Evolutionary conservation across 2,113 vertebrate species (phyloP), one percentile per base, ranked within the genome.

Genomic region (Delphinapterus leucas): DNA sequence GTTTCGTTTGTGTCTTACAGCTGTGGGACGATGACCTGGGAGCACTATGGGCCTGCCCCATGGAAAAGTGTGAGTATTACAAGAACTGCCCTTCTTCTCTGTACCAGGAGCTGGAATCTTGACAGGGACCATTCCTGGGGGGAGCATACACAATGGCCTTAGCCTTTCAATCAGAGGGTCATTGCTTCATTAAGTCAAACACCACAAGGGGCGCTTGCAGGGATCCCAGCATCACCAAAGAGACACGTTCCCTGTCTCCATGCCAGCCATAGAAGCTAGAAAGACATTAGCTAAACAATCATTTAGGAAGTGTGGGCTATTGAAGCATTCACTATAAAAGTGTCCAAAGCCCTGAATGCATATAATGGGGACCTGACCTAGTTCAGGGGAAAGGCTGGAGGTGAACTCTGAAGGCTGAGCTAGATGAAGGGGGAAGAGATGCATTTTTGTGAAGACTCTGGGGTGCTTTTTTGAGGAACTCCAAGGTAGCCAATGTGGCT

Each of bases 61-160:
- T 97, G 97, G 97, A 98, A 60, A 98, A 99, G 8, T 99, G 99
- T 99, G 98, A 99, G 99, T 98, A 92, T 47, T 15, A 18, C 13
- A 68, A 76, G 71, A 87, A 61, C 7, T 36, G 41, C 53, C 53
- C 41, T 88, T 93, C 38, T 61, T 80, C 11, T 41, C 6, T 5
- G 3, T 74, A 13, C 49, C 15, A 13, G 71, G 49, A 92, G 47
- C 58, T 85, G 33, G 67, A 49, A 67, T 83, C 58, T 71, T 55
- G 74, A 83, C 79, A 68, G 76, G 38, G 76, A 74, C 38, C 49
- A 70, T 23, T 41, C 26, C n/a, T 71, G 60, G 36, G 44, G 41
- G 41, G 36, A 74, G 77, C 23, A 74, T 6, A 33, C 7, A 26
- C 61, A 58, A 7, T 68, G 58, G 55, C 38, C 41, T 65, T 68